Evolutionary conservation across 2,113 vertebrate genomes (phyloP).

Genomic region (Macquaria australasica): DNA sequence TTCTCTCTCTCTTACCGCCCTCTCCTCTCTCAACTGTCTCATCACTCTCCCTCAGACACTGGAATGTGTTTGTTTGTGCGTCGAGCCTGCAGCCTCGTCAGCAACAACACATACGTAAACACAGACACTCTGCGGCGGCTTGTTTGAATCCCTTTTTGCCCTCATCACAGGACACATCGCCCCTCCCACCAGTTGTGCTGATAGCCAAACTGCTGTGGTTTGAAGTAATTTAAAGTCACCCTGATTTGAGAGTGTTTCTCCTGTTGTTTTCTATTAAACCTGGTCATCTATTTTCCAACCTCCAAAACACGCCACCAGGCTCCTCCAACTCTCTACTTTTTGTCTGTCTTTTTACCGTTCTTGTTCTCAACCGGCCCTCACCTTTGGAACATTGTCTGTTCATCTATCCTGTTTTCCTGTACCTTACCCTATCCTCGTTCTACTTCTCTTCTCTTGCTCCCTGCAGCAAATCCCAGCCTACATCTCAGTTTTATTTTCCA

Average conservation of each 20-base stretch:
- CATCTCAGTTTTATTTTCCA: background rate
- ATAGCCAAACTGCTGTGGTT: constrained; percentile 1
- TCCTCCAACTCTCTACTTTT: background rate
- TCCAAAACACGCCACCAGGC: background rate
- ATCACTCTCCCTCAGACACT: constrained; percentile 43
- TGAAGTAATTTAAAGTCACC: background rate
- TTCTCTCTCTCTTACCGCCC: background rate
- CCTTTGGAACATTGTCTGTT: background rate
- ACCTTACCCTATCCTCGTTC: background rate
- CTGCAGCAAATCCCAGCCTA: background rate
- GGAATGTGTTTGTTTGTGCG: constrained; percentile 69
- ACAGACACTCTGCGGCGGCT: constrained; percentile 22
- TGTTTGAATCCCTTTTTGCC: constrained; percentile 42
- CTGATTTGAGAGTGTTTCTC: background rate
- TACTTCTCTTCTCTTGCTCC: background rate
- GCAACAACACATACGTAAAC: constrained; percentile 47
- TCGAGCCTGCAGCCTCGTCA: constrained; percentile 41
- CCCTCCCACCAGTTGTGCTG: background rate
- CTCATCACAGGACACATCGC: constrained; percentile 34
- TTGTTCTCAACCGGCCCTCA: background rate
- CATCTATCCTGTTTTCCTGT: constrained; percentile 4
- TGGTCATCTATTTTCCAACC: constrained; percentile 22
- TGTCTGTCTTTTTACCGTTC: background rate
- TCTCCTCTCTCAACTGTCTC: constrained; percentile 4
- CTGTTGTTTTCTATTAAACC: constrained; percentile 9